Conservation (phyloP, 2,797 vertebrate genomes). For the Allochrocebus solatus region DNA sequence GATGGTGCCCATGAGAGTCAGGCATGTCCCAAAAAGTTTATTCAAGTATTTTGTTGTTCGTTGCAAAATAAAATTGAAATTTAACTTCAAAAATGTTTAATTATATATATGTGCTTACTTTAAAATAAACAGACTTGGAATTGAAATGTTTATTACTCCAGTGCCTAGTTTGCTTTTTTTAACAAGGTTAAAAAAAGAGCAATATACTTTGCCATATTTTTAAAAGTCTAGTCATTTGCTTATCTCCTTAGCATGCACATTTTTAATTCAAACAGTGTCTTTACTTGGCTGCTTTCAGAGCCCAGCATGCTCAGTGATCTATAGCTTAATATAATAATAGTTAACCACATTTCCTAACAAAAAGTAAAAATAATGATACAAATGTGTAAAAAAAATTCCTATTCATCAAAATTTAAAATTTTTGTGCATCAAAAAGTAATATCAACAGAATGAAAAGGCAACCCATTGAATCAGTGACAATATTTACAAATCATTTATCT, state of each 20-base stretch:
- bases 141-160: not conserved
- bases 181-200: not conserved
- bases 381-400: not conserved
- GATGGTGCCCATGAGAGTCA: not conserved
- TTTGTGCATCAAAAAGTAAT: not conserved
- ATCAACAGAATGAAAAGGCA: not conserved
- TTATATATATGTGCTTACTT: not conserved
- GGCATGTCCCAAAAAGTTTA: not conserved
- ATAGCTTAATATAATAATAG: not conserved
- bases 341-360: not conserved
- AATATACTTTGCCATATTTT: not conserved
- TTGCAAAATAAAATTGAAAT: conserved; percentile 42
- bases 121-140: conserved; percentile 18
- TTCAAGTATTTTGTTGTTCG: not conserved
- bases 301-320: not conserved
- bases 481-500: not conserved
- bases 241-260: not conserved
- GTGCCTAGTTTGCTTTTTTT: not conserved
- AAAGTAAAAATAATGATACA: not conserved
- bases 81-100: not conserved
- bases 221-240: not conserved
- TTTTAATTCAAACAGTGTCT: conserved; percentile 11
- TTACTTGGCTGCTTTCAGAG: not conserved
- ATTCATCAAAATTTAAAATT: not conserved
- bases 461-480: not conserved